Conservation (phyloP, 1,140 invertebrate genomes). For the Neodiprion fabricii region DNA sequence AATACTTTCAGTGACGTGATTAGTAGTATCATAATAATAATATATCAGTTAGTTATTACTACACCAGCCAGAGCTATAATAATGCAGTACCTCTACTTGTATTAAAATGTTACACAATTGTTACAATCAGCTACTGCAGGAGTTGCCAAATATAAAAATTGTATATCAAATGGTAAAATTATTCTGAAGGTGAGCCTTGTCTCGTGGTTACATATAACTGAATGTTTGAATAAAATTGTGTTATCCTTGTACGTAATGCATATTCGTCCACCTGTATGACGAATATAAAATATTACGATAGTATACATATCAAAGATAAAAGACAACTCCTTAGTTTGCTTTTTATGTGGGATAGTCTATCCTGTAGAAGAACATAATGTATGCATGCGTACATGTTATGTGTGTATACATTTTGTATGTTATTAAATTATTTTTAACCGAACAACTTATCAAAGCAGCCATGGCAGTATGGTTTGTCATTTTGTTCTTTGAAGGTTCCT, state of each 20-base stretch:
- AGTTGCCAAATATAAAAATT: neutral
- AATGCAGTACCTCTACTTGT: neutral
- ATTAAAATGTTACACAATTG: neutral
- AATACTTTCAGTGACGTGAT: neutral
- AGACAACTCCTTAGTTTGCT: neutral
- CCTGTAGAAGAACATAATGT: neutral
- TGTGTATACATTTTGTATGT: neutral
- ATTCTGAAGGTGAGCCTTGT: neutral
- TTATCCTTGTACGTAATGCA: no score
- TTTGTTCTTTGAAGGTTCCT: slow-evolving; percentile 97
- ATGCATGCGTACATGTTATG: neutral
- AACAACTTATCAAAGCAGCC: slow-evolving; percentile 97
- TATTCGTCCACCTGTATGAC: neutral
- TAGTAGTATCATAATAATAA: neutral
- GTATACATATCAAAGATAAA: neutral
- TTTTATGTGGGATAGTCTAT: neutral
- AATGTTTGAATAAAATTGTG: no score
- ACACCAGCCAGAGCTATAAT: neutral
- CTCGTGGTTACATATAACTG: no score
- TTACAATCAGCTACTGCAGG: neutral
- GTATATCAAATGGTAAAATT: neutral
- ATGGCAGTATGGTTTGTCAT: slow-evolving; percentile 98
- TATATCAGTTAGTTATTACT: neutral
- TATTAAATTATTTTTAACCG: slow-evolving; percentile 66
- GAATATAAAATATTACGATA: neutral